Evolutionary conservation across 2,888 invertebrate genomes (phyloP), one percentile per base, ranked within the genome.

Genomic region (Ellobium chinense): DNA sequence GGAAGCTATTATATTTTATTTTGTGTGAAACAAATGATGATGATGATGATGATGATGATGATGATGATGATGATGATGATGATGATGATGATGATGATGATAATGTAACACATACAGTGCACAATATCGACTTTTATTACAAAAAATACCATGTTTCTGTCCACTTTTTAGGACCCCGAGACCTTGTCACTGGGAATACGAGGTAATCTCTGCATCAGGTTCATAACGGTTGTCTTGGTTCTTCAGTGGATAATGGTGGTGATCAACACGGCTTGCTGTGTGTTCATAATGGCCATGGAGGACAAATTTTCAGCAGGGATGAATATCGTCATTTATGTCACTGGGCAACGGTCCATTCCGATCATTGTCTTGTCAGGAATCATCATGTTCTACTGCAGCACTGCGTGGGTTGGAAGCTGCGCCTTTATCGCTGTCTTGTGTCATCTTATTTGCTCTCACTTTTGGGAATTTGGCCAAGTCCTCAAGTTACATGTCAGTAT

Each of bases 401-500:
- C 12, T n/a, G 9, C 46, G 29, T 74, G 74, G 74, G 24, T 63
- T 14, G 74, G 29, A 1, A 27, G 21, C 0, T n/a, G 0, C 31
- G 0, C 31, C 3, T 74, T 63, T 31, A 63, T 63, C 9, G 29
- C 27, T 24, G 7, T 63, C 14, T 12, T 63, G 14, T 74, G 63
- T 34, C 46, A 46, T 34, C 62, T 36, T 18, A 18, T 74, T 0
- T 1, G 37, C 21, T 31, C 29, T 18, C 74, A 74, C 63, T 74
- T 74, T 21, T 27, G n/a, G 18, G 74, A 74, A 21, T 63, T 63
- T 14, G 27, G 21, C 4, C 29, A 63, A 4, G 63, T 74, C 27
- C 7, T 74, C 5, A 58, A 63, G 9, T 63, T 74, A 2, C 74
- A 74, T 24, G 74, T 74, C 36, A 74, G 74, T 74, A 21, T 14